Evolutionary conservation across 1,140 invertebrate genomes (phyloP).

Genomic region (Apis cerana): DNA sequence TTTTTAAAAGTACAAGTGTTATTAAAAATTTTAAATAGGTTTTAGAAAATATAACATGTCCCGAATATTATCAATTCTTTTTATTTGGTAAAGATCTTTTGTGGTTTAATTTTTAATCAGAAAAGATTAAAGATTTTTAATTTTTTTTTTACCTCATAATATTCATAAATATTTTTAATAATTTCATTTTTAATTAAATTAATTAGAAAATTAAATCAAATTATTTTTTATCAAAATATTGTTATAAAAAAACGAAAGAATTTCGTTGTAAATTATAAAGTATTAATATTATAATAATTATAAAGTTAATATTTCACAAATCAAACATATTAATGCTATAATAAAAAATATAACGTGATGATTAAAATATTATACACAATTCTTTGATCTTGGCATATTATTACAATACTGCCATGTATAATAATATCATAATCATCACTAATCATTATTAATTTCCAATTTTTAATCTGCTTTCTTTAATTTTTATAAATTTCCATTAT

Average conservation of each 20-base stretch:
- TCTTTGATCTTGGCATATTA: conserved; percentile 25
- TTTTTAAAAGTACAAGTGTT: background rate
- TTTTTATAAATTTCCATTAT: background rate
- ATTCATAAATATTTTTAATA: background rate
- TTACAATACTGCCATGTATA: conserved; percentile 38
- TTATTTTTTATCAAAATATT: conserved; percentile 11
- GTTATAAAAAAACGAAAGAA: background rate
- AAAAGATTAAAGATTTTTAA: too few relatives aligned
- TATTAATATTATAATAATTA: too few relatives aligned
- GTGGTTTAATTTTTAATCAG: background rate
- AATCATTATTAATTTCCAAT: conserved; percentile 15
- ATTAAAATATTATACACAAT: conserved; percentile 18
- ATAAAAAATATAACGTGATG: conserved; percentile 22
- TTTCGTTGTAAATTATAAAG: background rate
- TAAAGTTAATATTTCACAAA: conserved; percentile 17
- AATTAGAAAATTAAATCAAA: conserved; percentile 8
- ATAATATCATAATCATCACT: conserved; percentile 17
- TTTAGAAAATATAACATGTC: background rate
- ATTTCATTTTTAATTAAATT: background rate
- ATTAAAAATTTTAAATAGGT: background rate
- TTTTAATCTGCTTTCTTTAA: background rate
- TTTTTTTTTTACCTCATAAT: background rate
- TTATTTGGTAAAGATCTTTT: background rate
- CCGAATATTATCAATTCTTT: background rate
- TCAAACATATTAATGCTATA: conserved; percentile 27